A percentile compares a stretch with the other conserved stretches of the same genome.
Evolutionary conservation across 1,140 invertebrate species (phyloP).

Genomic region (Penaeus indicus): DNA sequence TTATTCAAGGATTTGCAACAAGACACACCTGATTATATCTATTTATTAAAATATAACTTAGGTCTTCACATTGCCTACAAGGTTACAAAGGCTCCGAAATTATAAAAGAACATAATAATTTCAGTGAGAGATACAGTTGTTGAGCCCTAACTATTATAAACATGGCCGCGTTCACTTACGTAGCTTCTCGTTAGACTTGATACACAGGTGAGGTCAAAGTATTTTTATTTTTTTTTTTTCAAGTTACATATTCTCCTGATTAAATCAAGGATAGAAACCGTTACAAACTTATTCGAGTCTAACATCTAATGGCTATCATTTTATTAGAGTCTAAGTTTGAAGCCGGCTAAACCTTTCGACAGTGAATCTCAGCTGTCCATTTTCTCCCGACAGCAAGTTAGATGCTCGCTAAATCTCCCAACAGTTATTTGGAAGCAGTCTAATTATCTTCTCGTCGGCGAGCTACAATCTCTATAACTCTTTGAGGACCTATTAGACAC

Average conservation of each 20-base stretch:
- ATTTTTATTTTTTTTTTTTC: not conserved
- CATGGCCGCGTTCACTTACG: conserved; percentile 29
- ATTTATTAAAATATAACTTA: conserved; percentile 65
- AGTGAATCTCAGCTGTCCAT: not conserved
- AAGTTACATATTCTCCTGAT: conserved; percentile 1
- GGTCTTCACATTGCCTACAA: conserved; percentile 60
- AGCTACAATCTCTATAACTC: no score
- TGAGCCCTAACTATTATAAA: conserved; percentile 28
- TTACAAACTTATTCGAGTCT: conserved; percentile 10
- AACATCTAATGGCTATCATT: conserved; percentile 33
- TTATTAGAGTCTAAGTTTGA: conserved; percentile 25
- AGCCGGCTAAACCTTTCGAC: conserved; percentile 28
- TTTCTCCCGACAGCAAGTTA: no score
- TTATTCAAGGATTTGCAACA: not conserved
- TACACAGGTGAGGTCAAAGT: not conserved
- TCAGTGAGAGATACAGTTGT: not conserved
- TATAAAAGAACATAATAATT: not conserved
- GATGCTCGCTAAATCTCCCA: no score
- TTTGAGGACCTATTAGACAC: no score
- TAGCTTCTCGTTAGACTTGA: conserved; percentile 22
- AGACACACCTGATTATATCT: conserved; percentile 40
- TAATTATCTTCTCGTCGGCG: no score
- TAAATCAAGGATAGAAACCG: conserved; percentile 35
- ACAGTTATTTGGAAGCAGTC: no score
- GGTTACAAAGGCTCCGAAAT: conserved; percentile 48